Evolutionary conservation across 2,113 vertebrate genomes (phyloP).

Genomic region (Megaceryle maxima): DNA sequence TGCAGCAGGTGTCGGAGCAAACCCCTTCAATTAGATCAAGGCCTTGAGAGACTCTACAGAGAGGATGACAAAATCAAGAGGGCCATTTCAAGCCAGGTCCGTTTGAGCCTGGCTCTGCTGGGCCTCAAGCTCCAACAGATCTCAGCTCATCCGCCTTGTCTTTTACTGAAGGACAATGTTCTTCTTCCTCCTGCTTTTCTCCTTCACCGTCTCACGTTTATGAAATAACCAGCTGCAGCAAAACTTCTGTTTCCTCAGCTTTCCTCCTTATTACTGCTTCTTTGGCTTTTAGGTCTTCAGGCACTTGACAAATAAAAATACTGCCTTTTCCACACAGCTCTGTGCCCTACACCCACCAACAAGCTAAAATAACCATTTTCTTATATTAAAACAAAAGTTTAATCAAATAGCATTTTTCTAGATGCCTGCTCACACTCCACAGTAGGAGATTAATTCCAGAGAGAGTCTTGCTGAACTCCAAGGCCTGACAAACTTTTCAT

Average conservation of each 20-base stretch:
- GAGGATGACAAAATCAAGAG: not conserved
- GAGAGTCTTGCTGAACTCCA: slow-evolving; percentile 47
- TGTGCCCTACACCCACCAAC: not conserved
- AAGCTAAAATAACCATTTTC: not conserved
- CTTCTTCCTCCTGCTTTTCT: not conserved
- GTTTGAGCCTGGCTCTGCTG: not conserved
- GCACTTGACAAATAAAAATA: not conserved
- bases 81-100: not conserved
- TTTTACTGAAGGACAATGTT: not conserved
- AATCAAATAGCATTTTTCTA: not conserved
- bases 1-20: slow-evolving; percentile 54
- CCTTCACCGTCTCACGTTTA: fast-evolving
- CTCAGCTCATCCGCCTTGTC: not conserved
- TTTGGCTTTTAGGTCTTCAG: not conserved
- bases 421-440: not conserved
- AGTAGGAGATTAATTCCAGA: not conserved
- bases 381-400: slow-evolving; percentile 25
- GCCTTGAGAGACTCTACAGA: not conserved
- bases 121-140: not conserved
- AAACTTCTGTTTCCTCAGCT: not conserved
- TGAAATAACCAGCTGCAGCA: not conserved
- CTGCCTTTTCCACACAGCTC: not conserved
- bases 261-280: not conserved
- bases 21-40: slow-evolving; percentile 12
- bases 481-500: slow-evolving; percentile 53